These are phyloP conservation scores for Lytechinus pictus DNA, from an alignment of 35 echinoderm and acorn worm species.

Conservation along the genomic window DNA sequence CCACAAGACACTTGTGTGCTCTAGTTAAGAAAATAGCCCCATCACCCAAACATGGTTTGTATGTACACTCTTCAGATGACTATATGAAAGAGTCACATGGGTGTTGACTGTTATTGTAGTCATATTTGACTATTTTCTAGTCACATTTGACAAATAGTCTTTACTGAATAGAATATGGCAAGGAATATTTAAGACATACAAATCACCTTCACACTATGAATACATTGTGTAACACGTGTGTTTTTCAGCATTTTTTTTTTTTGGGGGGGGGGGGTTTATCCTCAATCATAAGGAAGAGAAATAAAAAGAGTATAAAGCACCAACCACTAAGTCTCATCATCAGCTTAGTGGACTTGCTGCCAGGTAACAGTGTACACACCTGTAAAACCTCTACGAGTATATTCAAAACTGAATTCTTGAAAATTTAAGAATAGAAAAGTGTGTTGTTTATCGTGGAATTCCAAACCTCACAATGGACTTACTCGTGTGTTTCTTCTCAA, in stretches of 20 bases:
- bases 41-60: neutral
- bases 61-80: too few relatives aligned
- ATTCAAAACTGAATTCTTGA: too few relatives aligned
- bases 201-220: too few relatives aligned
- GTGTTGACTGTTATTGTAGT: too few relatives aligned
- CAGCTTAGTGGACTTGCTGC: neutral
- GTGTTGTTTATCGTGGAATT: neutral
- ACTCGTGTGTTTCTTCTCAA: neutral
- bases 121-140: too few relatives aligned
- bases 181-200: too few relatives aligned
- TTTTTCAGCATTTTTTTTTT: neutral
- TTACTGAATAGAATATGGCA: too few relatives aligned
- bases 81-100: too few relatives aligned
- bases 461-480: neutral
- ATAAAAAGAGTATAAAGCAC: neutral
- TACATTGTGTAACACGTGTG: too few relatives aligned
- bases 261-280: neutral
- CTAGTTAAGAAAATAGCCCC: neutral
- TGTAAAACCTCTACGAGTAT: neutral
- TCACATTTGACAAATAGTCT: too few relatives aligned
- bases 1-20: neutral
- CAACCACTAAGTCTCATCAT: neutral
- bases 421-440: too few relatives aligned
- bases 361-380: neutral
- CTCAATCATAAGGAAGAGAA: neutral